These are phyloP conservation scores for Petromus typicus DNA, from an alignment of 2,113 vertebrate species.

Conservation along the genomic window DNA sequence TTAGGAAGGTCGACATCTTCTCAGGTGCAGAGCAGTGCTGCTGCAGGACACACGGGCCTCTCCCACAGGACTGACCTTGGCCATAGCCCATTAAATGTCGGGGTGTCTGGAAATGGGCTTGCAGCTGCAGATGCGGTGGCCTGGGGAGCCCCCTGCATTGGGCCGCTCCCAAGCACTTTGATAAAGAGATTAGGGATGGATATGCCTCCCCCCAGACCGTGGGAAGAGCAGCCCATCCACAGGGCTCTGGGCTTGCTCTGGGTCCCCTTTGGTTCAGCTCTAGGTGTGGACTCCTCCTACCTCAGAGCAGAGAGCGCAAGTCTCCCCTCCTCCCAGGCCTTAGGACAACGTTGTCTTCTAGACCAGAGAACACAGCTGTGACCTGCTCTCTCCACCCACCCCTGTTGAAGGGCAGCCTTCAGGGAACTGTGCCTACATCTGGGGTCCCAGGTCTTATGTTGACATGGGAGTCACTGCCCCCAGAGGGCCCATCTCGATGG, in stretches of 20 bases:
- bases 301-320: background rate
- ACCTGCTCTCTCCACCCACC: background rate
- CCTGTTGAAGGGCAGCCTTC: background rate
- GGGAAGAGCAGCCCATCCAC: background rate
- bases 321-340: background rate
- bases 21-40: constrained; percentile 30
- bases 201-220: background rate
- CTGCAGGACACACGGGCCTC: background rate
- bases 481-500: background rate
- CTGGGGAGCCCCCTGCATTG: background rate
- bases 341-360: background rate
- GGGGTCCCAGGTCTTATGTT: background rate
- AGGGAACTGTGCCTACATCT: background rate
- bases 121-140: constrained; percentile 19
- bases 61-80: background rate
- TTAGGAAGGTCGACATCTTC: constrained; percentile 14
- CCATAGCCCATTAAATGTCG: constrained; percentile 35
- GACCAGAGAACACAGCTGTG: background rate
- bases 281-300: background rate
- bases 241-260: background rate
- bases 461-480: background rate
- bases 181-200: background rate
- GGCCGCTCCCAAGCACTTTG: background rate
- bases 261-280: background rate
- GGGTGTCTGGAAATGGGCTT: constrained; percentile 32